Conservation (phyloP, 1,140 invertebrate species). For the Nephotettix cincticeps region DNA sequence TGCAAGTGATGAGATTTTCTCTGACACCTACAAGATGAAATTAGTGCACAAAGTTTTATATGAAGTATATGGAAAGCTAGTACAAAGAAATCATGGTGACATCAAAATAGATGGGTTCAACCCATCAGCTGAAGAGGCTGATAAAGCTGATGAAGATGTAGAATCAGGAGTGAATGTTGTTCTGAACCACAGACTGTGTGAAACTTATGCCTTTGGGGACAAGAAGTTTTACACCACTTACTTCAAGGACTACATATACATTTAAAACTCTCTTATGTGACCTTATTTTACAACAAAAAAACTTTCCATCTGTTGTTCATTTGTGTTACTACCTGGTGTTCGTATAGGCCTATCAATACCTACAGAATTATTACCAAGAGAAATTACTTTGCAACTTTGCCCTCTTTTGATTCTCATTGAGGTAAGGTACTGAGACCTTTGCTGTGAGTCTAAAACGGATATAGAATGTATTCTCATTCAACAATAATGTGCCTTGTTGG, state of each 20-base stretch:
- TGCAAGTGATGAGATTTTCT: conserved; percentile 97
- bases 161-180: conserved; percentile 91
- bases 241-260: conserved; percentile 96
- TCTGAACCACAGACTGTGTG: conserved; percentile 84
- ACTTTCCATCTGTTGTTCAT: too few relatives aligned
- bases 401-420: too few relatives aligned
- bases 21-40: conserved; percentile 95
- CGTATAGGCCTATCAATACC: too few relatives aligned
- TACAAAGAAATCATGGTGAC: conserved; percentile 74
- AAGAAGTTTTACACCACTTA: conserved; percentile 91
- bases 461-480: too few relatives aligned
- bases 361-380: too few relatives aligned
- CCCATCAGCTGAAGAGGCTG: conserved; percentile 88
- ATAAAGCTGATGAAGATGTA: conserved; percentile 74
- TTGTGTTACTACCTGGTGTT: too few relatives aligned
- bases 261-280: too few relatives aligned
- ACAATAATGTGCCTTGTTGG: too few relatives aligned
- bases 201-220: conserved; percentile 82
- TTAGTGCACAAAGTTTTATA: conserved; percentile 91
- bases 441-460: too few relatives aligned
- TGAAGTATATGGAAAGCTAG: conserved; percentile 89
- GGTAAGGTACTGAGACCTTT: too few relatives aligned
- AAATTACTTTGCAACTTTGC: too few relatives aligned
- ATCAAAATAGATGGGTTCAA: conserved; percentile 84
- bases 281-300: too few relatives aligned